Evolutionary conservation across 2,797 vertebrate species (phyloP).

Genomic region (Galagoides demidoff): DNA sequence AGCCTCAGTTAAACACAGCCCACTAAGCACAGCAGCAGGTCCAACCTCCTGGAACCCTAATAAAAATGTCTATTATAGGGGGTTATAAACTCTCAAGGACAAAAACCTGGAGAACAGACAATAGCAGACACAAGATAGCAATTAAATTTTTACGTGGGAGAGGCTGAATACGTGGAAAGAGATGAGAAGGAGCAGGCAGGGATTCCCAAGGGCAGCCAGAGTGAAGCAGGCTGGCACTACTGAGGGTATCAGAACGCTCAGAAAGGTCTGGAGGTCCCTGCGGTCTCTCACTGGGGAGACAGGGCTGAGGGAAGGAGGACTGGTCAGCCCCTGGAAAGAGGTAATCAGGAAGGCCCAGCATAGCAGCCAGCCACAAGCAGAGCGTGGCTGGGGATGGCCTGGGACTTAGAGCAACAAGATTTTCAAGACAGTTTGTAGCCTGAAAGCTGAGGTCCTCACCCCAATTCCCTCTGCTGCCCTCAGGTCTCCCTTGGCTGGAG

Average conservation of each 20-base stretch:
- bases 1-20: neutral
- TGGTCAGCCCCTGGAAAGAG: neutral
- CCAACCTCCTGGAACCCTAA: neutral
- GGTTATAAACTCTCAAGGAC: neutral
- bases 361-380: neutral
- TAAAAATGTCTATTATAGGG: neutral
- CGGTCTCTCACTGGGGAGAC: neutral
- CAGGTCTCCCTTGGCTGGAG: neutral
- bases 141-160: neutral
- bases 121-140: neutral
- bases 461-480: neutral
- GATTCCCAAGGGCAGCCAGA: accelerated
- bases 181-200: accelerated
- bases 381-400: neutral
- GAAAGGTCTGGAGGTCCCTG: too few relatives aligned
- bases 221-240: neutral
- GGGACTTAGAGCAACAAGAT: neutral
- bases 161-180: neutral
- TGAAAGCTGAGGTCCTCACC: neutral
- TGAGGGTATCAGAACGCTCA: neutral
- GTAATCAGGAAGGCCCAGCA: neutral
- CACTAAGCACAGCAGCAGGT: neutral
- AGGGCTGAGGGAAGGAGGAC: neutral
- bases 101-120: neutral
- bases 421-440: neutral